A percentile compares a stretch with the other conserved stretches of the same genome.
Conservation (phyloP, 2,888 invertebrate genomes). For the Melieria picta region DNA sequence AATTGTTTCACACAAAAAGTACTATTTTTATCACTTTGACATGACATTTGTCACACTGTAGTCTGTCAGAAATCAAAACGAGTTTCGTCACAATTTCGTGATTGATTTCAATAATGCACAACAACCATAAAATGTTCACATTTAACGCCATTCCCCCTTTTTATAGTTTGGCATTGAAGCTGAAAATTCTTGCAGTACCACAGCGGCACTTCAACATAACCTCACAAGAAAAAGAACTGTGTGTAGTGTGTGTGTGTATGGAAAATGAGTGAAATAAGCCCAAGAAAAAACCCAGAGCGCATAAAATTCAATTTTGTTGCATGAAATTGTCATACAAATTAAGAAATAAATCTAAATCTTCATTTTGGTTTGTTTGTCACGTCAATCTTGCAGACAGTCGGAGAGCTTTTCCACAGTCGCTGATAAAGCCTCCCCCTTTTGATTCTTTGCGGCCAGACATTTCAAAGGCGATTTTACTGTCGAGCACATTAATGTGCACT, state of each 20-base stretch:
- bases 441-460: not conserved
- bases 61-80: slow-evolving; percentile 24
- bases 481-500: slow-evolving; percentile 17
- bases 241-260: not conserved
- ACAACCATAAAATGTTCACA: slow-evolving; percentile 5
- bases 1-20: no score
- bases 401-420: slow-evolving; percentile 20
- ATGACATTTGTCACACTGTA: no score
- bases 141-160: slow-evolving; percentile 1
- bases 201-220: not conserved
- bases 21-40: no score
- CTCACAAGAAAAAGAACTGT: not conserved
- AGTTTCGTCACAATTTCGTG: slow-evolving; percentile 35
- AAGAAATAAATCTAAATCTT: slow-evolving; percentile 51
- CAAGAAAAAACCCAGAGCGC: slow-evolving; percentile 45
- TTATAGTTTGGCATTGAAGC: not conserved
- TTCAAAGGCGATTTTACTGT: slow-evolving; percentile 27
- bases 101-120: slow-evolving; percentile 39
- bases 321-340: slow-evolving; percentile 43
- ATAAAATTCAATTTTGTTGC: slow-evolving; percentile 58
- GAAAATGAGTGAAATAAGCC: slow-evolving; percentile 2
- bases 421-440: not conserved
- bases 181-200: not conserved
- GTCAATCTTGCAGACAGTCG: slow-evolving; percentile 42
- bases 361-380: slow-evolving; percentile 56